Evolutionary conservation across 1,140 invertebrate genomes (phyloP).

Genomic region (Branchinecta lynchi): DNA sequence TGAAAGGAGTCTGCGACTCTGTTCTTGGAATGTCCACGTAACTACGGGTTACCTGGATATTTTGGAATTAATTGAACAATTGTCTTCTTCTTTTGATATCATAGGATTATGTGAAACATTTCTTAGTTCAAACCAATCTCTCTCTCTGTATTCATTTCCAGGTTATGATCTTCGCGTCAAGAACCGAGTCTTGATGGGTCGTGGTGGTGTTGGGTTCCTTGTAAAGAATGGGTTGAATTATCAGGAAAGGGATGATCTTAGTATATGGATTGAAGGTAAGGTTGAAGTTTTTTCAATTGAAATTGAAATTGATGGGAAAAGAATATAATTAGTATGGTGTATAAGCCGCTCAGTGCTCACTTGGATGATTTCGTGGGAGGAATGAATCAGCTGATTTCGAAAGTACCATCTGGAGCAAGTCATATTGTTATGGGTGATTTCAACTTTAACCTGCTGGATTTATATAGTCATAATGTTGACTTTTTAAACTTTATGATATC

Average conservation of each 20-base stretch:
- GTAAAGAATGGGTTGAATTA: constrained; percentile 10
- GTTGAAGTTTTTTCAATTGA: constrained; percentile 4
- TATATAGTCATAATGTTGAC: neutral
- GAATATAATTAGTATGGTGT: constrained; percentile 10
- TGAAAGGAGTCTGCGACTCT: neutral
- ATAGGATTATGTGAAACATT: neutral
- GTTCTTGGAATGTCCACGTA: neutral
- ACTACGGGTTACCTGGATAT: neutral
- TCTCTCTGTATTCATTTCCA: constrained; percentile 7
- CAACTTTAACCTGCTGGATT: neutral
- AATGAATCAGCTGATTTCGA: neutral
- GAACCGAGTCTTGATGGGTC: neutral
- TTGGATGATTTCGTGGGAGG: constrained; percentile 6
- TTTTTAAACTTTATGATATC: constrained; percentile 1
- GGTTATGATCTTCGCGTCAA: constrained; percentile 7
- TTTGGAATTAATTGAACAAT: no score
- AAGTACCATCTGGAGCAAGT: constrained; percentile 3
- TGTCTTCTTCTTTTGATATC: constrained; percentile 4
- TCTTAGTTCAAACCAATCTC: constrained; percentile 8
- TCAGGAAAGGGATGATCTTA: neutral
- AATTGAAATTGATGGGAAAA: constrained; percentile 7
- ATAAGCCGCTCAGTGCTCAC: constrained; percentile 8
- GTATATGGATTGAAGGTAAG: constrained; percentile 11
- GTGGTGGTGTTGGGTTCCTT: neutral
- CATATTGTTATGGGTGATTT: constrained; percentile 7